These are phyloP conservation scores for Palythoa grandiflora DNA, from an alignment of 92 coral and sea anemone genomes.

Conservation along the genomic window DNA sequence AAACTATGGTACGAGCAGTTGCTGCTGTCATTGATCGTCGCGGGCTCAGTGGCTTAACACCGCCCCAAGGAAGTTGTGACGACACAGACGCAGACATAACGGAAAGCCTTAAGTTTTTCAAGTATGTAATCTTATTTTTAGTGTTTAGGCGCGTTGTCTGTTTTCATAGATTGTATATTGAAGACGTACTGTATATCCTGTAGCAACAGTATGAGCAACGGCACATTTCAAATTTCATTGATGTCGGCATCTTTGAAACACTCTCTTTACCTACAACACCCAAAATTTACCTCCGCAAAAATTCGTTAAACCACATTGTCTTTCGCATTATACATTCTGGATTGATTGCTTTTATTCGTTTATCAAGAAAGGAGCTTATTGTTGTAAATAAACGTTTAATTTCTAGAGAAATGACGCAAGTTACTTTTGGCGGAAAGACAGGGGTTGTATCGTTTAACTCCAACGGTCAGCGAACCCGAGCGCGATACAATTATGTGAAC, in stretches of 20 bases:
- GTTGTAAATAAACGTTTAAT: background rate
- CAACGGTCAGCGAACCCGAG: slow-evolving; percentile 63
- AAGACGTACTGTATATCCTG: too few species aligned
- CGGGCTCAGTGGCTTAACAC: slow-evolving; percentile 12
- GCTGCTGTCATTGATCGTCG: slow-evolving; percentile 19
- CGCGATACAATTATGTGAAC: slow-evolving; percentile 65
- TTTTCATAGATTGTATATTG: too few species aligned
- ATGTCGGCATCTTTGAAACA: too few species aligned
- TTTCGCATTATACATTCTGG: too few species aligned
- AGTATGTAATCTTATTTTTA: slow-evolving; percentile 4
- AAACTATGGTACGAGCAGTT: slow-evolving; percentile 36
- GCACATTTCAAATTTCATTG: too few species aligned
- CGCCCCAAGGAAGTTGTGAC: background rate
- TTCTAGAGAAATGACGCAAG: slow-evolving; percentile 39
- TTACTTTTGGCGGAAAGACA: slow-evolving; percentile 42
- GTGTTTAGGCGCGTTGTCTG: too few species aligned
- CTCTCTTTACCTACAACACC: too few species aligned
- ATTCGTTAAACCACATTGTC: too few species aligned
- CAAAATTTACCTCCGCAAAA: too few species aligned
- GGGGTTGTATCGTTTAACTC: slow-evolving; percentile 65
- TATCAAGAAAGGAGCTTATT: too few species aligned
- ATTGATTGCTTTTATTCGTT: too few species aligned
- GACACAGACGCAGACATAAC: background rate
- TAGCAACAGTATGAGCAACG: too few species aligned
- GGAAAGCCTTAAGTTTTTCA: slow-evolving; percentile 2